Base-by-base conservation (phyloP, 1,140 invertebrate species). In the Reticulitermes speratus region DNA sequence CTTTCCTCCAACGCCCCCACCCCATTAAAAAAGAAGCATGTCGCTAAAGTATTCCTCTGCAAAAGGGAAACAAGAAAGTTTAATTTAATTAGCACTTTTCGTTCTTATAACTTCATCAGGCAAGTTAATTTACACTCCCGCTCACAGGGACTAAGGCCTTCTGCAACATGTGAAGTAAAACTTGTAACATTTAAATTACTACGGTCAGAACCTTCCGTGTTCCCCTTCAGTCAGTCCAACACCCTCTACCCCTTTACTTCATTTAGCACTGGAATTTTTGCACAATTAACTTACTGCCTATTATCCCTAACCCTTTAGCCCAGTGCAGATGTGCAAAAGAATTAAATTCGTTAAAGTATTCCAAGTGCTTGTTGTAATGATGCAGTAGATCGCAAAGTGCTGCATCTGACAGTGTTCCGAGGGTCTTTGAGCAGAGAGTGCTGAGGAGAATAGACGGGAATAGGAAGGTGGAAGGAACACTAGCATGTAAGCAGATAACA, bases 161-260 rank as follows among this genome's bases (percentile, higher is more conserved):
- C 25, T 65, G 25, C 59, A 65, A 23, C 59, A 30, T 75, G 30
- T 8, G 7, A 75, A 75, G n/a, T 75, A 75, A 75, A 75, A 75
- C 65, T 75, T 75, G 65, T 75, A 75, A 75, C 65, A 75, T 75
- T 30, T 75, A 75, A 75, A 75, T 75, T n/a, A 30, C 65, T 75
- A 75, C 65, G n/a, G 65, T 75, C 65, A 75, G 65, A 75, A 75
- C 65, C 65, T 75, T 75, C 65, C 2, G 7, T 25, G 12, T 65
- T 75, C n/a, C 65, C 65, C 65, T 25, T 75, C 55, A 59, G 55
- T 75, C 65, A 30, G n/a, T n/a, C 25, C 25, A 30, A 75, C n/a
- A 25, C 65, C n/a, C 65, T 75, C 65, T 30, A 75, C 65, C 65
- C 65, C n/a, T 75, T 75, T 16, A 75, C 65, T 30, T 75, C 65